phyloP scores from a whole-genome alignment of 1,140 invertebrate genomes.

The Pemphigus obesinymphae region DNA sequence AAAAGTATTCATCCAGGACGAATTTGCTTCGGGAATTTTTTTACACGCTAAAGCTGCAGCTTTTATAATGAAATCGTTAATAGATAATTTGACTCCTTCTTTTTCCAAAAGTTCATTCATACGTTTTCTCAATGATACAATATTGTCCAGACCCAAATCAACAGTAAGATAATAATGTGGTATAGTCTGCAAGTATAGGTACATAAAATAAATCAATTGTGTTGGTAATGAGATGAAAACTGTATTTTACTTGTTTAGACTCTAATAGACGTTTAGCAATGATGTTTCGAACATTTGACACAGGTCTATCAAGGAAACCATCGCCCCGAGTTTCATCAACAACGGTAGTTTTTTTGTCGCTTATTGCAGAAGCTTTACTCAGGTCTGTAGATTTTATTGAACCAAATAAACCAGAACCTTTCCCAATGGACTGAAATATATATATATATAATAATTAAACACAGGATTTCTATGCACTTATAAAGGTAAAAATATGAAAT shows the following conservation, averaged over 20 bases:
- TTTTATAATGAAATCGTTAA: conserved; percentile 98
- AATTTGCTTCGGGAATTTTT: conserved; percentile 92
- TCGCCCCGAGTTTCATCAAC: conserved; percentile 48
- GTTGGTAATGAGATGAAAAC: neutral
- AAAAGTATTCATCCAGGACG: conserved; percentile 89
- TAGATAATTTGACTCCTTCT: conserved; percentile 78
- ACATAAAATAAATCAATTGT: neutral
- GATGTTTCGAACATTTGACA: conserved; percentile 80
- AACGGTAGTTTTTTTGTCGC: conserved; percentile 44
- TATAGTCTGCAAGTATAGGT: conserved; percentile 61
- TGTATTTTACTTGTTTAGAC: conserved; percentile 66
- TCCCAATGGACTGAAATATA: conserved; percentile 58
- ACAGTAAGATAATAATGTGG: conserved; percentile 94
- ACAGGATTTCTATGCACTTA: too few species aligned
- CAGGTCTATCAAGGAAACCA: conserved; percentile 73
- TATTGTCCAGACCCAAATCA: conserved; percentile 76
- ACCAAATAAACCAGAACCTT: conserved; percentile 82
- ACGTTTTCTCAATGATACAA: conserved; percentile 61
- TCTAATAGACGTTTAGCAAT: conserved; percentile 87
- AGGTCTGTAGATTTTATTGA: conserved; percentile 86
- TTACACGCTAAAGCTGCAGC: conserved; percentile 86
- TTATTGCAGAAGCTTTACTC: conserved; percentile 53
- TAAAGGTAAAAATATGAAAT: too few species aligned
- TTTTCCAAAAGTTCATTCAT: conserved; percentile 74
- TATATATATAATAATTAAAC: neutral